These are phyloP conservation scores for Passer domesticus DNA, from an alignment of 2,113 vertebrate species.

Conservation along the genomic window DNA sequence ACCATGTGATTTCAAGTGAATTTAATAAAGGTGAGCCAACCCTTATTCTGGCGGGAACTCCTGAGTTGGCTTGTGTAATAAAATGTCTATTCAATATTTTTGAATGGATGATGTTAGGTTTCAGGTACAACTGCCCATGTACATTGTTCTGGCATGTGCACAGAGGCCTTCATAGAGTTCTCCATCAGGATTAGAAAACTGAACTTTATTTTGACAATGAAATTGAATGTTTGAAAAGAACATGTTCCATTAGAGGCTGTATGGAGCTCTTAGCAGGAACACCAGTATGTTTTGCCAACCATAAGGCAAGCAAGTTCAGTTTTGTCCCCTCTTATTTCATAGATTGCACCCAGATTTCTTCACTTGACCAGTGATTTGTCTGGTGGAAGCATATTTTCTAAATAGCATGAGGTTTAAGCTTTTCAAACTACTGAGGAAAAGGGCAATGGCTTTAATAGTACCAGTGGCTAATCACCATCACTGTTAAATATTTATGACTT, in stretches of 20 bases:
- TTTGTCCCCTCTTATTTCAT: background rate
- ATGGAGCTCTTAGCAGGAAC: background rate
- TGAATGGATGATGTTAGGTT: rapidly evolving
- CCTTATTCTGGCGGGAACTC: background rate
- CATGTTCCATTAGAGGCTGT: background rate
- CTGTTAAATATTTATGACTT: conserved; percentile 1
- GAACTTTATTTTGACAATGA: background rate
- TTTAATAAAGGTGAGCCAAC: background rate
- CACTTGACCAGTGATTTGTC: background rate
- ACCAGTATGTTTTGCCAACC: background rate
- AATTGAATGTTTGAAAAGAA: background rate
- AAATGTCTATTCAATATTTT: background rate
- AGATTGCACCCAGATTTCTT: background rate
- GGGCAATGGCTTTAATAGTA: background rate
- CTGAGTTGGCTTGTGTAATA: background rate
- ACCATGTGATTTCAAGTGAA: background rate
- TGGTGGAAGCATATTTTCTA: background rate
- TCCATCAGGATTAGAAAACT: background rate
- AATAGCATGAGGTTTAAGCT: background rate
- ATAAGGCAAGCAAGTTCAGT: background rate
- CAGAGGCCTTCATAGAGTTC: background rate
- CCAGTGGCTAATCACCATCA: background rate
- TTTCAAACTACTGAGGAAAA: background rate
- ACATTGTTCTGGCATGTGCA: rapidly evolving
- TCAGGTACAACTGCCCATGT: background rate